Percentiles rank a stretch among this genome's conserved stretches.
phyloP scores from a whole-genome alignment of 2,797 vertebrate genomes.

The Prionace glauca region DNA sequence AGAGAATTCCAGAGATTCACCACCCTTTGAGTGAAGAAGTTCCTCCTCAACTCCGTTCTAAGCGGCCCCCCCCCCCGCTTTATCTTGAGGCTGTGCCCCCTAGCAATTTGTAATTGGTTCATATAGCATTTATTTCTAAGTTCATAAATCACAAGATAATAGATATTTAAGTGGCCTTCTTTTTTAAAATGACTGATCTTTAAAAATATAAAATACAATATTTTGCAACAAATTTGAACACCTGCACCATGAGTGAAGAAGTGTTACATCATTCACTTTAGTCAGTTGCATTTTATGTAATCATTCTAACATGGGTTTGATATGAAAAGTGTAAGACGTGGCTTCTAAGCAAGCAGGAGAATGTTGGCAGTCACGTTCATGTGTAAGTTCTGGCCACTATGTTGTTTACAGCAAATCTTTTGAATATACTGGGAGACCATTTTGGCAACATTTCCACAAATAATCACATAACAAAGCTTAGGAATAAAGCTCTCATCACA shows the following conservation, averaged over 20 bases:
- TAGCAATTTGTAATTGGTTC: background rate
- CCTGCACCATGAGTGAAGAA: background rate
- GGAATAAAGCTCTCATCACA: background rate
- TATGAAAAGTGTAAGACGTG: background rate
- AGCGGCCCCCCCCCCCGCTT: too few species aligned
- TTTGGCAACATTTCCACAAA: constrained; percentile 9
- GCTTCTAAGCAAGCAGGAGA: background rate
- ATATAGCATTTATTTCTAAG: background rate
- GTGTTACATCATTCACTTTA: background rate
- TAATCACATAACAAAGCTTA: constrained; percentile 5
- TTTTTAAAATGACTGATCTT: constrained; percentile 8
- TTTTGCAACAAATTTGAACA: background rate
- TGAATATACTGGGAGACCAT: constrained; percentile 1
- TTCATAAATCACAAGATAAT: background rate
- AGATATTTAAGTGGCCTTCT: background rate
- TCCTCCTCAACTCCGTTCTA: too few species aligned
- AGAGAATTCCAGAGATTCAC: too few species aligned
- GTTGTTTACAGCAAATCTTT: background rate
- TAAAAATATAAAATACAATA: background rate
- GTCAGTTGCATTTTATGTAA: background rate
- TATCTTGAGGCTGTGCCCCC: too few species aligned
- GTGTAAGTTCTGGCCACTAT: background rate
- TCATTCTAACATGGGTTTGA: background rate
- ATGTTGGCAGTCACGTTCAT: background rate
- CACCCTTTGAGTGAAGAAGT: too few species aligned